These are phyloP conservation scores for Gonatopus flavifemur DNA, from an alignment of 1,140 invertebrate species.

Conservation along the genomic window DNA sequence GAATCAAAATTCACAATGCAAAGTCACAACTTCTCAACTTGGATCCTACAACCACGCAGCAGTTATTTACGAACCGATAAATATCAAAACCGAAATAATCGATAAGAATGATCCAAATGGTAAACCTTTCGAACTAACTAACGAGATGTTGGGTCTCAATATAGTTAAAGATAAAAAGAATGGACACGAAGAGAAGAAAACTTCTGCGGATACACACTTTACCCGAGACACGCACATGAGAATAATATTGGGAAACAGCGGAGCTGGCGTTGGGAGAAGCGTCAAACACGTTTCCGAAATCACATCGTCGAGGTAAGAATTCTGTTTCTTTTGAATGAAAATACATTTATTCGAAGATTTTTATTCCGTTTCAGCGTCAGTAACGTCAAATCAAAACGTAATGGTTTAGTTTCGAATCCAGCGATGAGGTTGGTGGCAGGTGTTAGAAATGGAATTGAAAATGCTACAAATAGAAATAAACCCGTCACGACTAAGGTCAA, in stretches of 20 bases:
- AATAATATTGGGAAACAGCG: conserved; percentile 77
- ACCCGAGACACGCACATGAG: conserved; percentile 87
- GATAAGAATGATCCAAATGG: conserved; percentile 41
- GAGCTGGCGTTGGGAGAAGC: conserved; percentile 55
- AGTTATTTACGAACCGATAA: conserved; percentile 54
- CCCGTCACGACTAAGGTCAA: conserved; percentile 56
- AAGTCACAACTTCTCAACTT: conserved; percentile 42
- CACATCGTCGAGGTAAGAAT: conserved; percentile 47
- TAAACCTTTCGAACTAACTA: conserved; percentile 54
- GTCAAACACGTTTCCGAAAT: conserved; percentile 53
- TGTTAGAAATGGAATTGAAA: conserved; percentile 72
- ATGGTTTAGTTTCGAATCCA: conserved; percentile 90
- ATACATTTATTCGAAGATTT: too few relatives aligned
- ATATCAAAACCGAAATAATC: conserved; percentile 52
- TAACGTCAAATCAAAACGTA: conserved; percentile 72
- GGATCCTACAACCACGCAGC: conserved; percentile 47
- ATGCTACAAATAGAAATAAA: conserved; percentile 57
- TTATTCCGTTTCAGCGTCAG: conserved; percentile 46
- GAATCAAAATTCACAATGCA: conserved; percentile 52
- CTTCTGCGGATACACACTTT: conserved; percentile 68
- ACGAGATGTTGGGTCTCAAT: conserved; percentile 53
- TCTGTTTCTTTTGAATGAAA: too few relatives aligned
- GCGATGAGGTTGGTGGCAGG: conserved; percentile 74
- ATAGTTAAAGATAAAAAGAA: conserved; percentile 47
- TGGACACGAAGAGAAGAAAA: conserved; percentile 44